Base-by-base conservation (phyloP, 2,888 invertebrate genomes). In the Rhabditoides inermis region DNA sequence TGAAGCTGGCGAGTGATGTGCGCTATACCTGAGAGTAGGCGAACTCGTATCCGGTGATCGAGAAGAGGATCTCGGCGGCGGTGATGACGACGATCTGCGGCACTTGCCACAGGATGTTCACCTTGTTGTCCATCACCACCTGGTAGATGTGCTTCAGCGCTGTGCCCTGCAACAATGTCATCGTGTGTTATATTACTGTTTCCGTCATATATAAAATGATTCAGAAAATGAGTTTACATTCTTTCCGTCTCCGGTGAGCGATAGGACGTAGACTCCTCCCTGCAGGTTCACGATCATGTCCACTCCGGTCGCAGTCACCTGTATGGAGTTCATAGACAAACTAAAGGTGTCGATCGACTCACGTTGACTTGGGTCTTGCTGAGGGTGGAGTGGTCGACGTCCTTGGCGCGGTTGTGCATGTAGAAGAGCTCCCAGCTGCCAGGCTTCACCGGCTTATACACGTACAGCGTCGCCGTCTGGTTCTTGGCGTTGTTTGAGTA, bases 31-130 rank as follows among this genome's bases (percentile, higher is more conserved):
- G 70, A 22, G 69, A 68, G 45, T 70, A 70, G 36, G 71, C 65
- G 58, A 81, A 80, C 41, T 77, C 73, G 32, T 79, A 76, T 15
- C 81, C 81, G 30, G 79, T 79, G 45, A 81, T 76, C 3, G 80
- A 78, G 68, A 81, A 79, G 30, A 80, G 72, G 44, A 81, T 77
- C 63, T 81, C 81, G 6, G 77, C 80, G 0, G 77, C 66, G 0
- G 81, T 80, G 56, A 81, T 77, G 15, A 79, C 56, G 26, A 79
- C 63, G 63, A 80, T 80, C 68, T 81, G 81, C 3, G 79, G 79
- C 10, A 73, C 65, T 68, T 79, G 76, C 76, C 77, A 77, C 25
- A 76, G 63, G 64, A 80, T 77, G 30, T 75, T 76, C 3, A 79
- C 63, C n/a, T 46, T 35, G 51, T 68, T 68, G 36, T 59, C 51